Conservation (phyloP, 2,888 invertebrate species). For the Lymantria dispar region DNA sequence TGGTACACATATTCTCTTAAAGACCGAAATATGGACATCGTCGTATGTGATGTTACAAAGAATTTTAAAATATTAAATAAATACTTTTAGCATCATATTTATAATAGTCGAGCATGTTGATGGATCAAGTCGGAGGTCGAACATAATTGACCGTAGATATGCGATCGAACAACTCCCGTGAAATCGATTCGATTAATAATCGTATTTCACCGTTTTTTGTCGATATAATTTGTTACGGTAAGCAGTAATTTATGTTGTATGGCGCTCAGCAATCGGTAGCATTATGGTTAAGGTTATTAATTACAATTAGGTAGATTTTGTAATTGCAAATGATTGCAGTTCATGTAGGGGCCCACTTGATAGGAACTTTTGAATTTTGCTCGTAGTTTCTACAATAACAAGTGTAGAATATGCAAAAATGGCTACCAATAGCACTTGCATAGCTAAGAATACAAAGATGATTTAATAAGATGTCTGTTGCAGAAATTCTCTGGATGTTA, state of each 20-base stretch:
- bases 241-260: slow-evolving; percentile 45
- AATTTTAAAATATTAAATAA: neutral
- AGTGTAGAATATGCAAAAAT: too few species aligned
- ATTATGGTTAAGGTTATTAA: slow-evolving; percentile 24
- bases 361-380: too few species aligned
- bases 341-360: too few species aligned
- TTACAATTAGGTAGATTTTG: slow-evolving; percentile 15
- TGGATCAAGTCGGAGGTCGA: slow-evolving; percentile 41
- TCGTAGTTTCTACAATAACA: too few species aligned
- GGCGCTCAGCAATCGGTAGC: slow-evolving; percentile 34
- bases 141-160: slow-evolving; percentile 44
- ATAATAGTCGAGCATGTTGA: neutral
- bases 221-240: slow-evolving; percentile 42
- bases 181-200: slow-evolving; percentile 61
- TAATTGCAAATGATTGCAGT: neutral
- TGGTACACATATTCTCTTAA: too few species aligned
- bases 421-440: too few species aligned
- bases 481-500: too few species aligned
- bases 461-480: too few species aligned
- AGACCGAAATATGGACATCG: too few species aligned
- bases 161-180: slow-evolving; percentile 52
- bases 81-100: neutral
- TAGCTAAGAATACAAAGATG: too few species aligned
- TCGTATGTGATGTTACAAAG: too few species aligned
- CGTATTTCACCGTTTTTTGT: slow-evolving; percentile 52